Base-by-base conservation (phyloP, 23 tunicate species). In the Trididemnum miniatum region DNA sequence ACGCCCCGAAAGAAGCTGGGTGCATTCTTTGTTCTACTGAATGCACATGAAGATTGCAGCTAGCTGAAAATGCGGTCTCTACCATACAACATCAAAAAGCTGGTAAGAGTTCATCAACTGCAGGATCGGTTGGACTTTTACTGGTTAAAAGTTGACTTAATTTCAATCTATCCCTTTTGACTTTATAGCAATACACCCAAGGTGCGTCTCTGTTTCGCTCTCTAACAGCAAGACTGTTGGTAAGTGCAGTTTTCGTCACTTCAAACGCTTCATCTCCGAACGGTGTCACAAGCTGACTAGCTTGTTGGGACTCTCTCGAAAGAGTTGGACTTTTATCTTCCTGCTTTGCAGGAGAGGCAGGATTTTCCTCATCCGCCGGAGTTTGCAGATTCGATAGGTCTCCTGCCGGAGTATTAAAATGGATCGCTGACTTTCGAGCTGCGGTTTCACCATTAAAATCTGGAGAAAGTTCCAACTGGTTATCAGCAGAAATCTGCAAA, bases 131-230 rank as follows among this genome's bases (percentile, higher is more conserved):
- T 1, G 74, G 35, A 59, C 81, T 54, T 83, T 83, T 83, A 35
- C 32, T 52, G 12, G 80, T 34, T 23, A 83, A 54, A 33, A 83
- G 71, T 20, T 72, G 69, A 35, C 81, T 83, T 5, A 83, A 51
- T 72, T 73, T 72, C 71, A 83, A 28, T 27, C 91, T 59, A 51
- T 87, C 91, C 7, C 75, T 65, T 49, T 87, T 87, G 20, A 87
- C 71, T 80, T 87, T 87, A 64, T 69, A 87, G 38, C 91, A 87
- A 87, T 87, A 87, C 18, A 87, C 91, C 91, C 91, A 87, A 34
- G 91, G 91, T 15, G 71, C 85, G 65, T 87, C 85, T 29, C 85
- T 40, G 12, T 59, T 74, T 28, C 91, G 73, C 23, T 87, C 91
- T 18, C 83, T 49, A 31, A 31, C 74, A 1, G 67, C 34, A 0